Conservation (phyloP, 2,797 vertebrate species). For the Sphaeramia orbicularis region DNA sequence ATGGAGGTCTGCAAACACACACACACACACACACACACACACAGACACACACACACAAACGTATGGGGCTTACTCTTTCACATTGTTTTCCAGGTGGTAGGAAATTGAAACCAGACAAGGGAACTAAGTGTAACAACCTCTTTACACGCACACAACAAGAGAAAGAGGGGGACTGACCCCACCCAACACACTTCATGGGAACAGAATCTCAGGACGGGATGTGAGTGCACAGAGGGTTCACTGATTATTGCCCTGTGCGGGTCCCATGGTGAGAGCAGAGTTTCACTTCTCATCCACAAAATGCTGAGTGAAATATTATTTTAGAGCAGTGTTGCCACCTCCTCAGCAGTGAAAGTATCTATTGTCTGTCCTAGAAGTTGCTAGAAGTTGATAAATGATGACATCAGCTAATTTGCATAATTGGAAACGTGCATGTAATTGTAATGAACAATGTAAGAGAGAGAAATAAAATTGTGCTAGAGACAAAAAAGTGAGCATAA, state of each 20-base stretch:
- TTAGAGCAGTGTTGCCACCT: too few species aligned
- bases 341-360: too few species aligned
- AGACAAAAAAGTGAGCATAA: too few species aligned
- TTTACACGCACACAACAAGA: background rate
- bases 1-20: background rate
- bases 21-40: too few species aligned
- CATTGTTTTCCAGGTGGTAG: background rate
- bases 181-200: slow-evolving; percentile 1
- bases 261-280: background rate
- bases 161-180: background rate
- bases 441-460: too few species aligned
- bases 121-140: background rate
- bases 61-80: background rate
- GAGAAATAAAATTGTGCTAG: too few species aligned
- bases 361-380: too few species aligned
- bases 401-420: too few species aligned
- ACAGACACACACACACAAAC: background rate
- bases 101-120: slow-evolving; percentile 19
- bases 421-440: too few species aligned
- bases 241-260: background rate
- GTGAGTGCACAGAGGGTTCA: slow-evolving; percentile 9
- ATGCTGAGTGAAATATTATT: too few species aligned
- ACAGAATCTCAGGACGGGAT: background rate
- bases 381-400: too few species aligned
- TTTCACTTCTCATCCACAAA: too few species aligned